phyloP scores from a whole-genome alignment of 2,113 vertebrate genomes.

The Oncorhynchus mykiss region DNA sequence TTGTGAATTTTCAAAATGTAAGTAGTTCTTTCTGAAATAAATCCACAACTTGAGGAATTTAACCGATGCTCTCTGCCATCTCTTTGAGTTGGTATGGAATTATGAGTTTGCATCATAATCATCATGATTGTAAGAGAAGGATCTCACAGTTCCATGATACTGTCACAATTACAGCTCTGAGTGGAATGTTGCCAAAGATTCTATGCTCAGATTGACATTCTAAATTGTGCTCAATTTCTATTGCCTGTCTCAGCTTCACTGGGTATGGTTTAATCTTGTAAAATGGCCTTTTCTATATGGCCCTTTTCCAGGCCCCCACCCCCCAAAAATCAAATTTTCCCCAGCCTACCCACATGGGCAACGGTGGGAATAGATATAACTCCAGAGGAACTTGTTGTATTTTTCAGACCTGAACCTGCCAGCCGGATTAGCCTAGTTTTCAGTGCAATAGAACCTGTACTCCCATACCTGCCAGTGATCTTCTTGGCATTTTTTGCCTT shows the following conservation, averaged over 20 bases:
- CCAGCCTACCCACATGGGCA: conserved; percentile 8
- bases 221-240: no score
- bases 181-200: no score
- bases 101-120: background rate
- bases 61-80: background rate
- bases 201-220: no score
- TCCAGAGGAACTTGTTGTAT: conserved; percentile 1
- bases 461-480: background rate
- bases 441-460: background rate
- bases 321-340: background rate
- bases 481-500: background rate
- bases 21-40: background rate
- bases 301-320: conserved; percentile 12
- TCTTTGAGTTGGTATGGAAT: background rate
- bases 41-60: background rate
- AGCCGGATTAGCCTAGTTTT: background rate
- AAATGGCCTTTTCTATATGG: conserved; percentile 3
- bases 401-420: background rate
- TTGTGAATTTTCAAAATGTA: background rate
- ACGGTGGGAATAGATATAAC: conserved; percentile 8
- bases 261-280: background rate
- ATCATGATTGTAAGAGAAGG: background rate
- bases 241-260: no score
- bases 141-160: background rate
- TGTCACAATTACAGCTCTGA: no score